These are phyloP conservation scores for Melanotaenia pygmaea DNA, from an alignment of 2,797 vertebrate genomes.

Conservation along the genomic window DNA sequence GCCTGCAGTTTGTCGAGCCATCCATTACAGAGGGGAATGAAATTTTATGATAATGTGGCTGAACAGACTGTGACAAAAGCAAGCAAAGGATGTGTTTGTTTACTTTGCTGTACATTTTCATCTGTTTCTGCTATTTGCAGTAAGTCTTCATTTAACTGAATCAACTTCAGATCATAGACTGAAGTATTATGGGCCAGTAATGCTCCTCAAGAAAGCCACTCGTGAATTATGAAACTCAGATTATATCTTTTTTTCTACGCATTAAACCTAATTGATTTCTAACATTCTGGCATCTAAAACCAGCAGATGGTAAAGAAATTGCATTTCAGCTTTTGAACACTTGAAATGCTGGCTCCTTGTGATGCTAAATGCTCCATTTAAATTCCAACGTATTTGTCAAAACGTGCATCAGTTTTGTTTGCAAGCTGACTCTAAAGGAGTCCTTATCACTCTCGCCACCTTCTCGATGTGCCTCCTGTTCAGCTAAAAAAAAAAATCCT, in stretches of 20 bases:
- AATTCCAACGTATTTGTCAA: conserved; percentile 32
- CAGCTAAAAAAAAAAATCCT: conserved; percentile 13
- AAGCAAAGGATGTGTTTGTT: conserved; percentile 15
- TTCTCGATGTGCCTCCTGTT: conserved; percentile 50
- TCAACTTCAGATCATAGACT: conserved; percentile 61
- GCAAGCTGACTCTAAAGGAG: conserved; percentile 33
- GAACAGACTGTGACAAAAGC: conserved; percentile 24
- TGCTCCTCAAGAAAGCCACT: conserved; percentile 45
- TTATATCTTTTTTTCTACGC: conserved; percentile 30
- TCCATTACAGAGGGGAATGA: conserved; percentile 4
- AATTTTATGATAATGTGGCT: conserved; percentile 46
- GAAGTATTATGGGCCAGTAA: conserved; percentile 44
- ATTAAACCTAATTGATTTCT: conserved; percentile 44
- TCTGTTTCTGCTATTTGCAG: conserved; percentile 12
- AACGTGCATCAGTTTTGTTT: conserved; percentile 44
- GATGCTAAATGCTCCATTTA: conserved; percentile 36
- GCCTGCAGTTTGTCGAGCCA: conserved; percentile 20
- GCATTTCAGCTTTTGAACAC: conserved; percentile 46
- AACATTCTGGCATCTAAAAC: conserved; percentile 32
- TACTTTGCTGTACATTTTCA: conserved; percentile 15
- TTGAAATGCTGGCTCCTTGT: conserved; percentile 17
- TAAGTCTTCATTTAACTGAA: conserved; percentile 32
- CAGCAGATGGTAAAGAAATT: conserved; percentile 26
- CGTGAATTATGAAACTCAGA: conserved; percentile 50
- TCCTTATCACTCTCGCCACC: conserved; percentile 50